phyloP scores from a whole-genome alignment of 2,797 vertebrate genomes.

The Xenops minutus region DNA sequence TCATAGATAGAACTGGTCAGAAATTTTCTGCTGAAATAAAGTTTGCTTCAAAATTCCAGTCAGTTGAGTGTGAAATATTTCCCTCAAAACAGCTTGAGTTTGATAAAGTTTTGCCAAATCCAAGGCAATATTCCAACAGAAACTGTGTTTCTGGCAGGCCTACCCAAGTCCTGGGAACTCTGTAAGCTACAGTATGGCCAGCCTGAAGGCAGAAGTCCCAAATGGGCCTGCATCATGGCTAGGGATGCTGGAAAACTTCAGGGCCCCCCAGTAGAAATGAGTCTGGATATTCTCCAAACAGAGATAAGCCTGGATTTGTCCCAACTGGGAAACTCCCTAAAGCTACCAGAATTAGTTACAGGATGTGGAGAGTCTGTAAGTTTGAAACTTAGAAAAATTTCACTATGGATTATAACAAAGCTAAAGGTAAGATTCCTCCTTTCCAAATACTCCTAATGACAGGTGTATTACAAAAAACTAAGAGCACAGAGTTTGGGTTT shows the following conservation, averaged over 20 bases:
- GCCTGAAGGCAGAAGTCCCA: slow-evolving; percentile 42
- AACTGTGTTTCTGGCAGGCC: slow-evolving; percentile 34
- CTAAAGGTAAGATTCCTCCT: neutral
- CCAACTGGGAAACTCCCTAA: slow-evolving; percentile 47
- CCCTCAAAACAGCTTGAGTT: slow-evolving; percentile 25
- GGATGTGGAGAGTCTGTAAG: neutral
- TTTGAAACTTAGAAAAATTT: slow-evolving; percentile 2
- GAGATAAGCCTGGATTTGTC: slow-evolving; percentile 41
- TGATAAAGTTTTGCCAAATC: slow-evolving; percentile 25
- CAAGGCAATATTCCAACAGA: slow-evolving; percentile 39
- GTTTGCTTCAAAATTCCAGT: slow-evolving; percentile 15
- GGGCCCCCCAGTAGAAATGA: slow-evolving; percentile 6
- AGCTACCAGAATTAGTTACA: slow-evolving; percentile 53
- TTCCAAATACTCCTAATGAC: neutral
- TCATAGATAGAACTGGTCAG: neutral
- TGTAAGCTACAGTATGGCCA: slow-evolving; percentile 22
- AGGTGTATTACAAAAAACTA: neutral
- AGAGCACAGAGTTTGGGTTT: neutral
- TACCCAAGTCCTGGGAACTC: slow-evolving; percentile 35
- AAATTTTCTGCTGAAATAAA: neutral
- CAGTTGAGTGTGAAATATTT: slow-evolving; percentile 26
- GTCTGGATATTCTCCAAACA: slow-evolving; percentile 29
- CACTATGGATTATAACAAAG: neutral
- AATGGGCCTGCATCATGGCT: neutral
- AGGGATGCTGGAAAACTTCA: slow-evolving; percentile 39